Evolutionary conservation across 2,113 vertebrate genomes (phyloP).

Genomic region (Proteles cristata): DNA sequence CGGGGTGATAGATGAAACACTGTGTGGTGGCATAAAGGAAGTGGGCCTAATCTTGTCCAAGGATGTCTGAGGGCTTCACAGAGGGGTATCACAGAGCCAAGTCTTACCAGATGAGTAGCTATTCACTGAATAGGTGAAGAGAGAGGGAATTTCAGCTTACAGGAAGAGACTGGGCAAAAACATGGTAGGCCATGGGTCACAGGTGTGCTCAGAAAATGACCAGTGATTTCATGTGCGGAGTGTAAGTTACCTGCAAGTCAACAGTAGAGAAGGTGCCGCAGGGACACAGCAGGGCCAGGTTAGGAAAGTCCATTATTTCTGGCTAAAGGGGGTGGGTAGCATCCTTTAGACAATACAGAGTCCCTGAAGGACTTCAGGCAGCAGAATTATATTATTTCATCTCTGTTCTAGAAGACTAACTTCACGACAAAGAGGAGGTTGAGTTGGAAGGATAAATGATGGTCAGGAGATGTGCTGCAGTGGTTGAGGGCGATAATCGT

Average conservation of each 20-base stretch:
- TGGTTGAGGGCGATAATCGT: background rate
- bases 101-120: background rate
- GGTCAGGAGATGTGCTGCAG: background rate
- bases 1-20: background rate
- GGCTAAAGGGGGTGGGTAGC: background rate
- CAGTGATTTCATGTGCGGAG: background rate
- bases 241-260: background rate
- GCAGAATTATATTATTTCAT: background rate
- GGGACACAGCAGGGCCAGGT: background rate
- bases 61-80: background rate
- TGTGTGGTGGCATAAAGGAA: background rate
- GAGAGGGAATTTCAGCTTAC: background rate
- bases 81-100: background rate
- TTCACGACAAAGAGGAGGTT: background rate
- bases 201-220: conserved; percentile 20
- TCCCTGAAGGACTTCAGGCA: background rate
- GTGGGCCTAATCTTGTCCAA: background rate
- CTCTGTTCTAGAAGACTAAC: background rate
- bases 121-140: background rate
- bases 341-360: background rate
- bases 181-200: background rate
- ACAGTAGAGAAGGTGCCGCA: background rate
- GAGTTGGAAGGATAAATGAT: background rate
- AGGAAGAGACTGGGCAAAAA: background rate
- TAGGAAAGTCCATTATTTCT: background rate